Evolutionary conservation across 2,113 vertebrate genomes (phyloP), one percentile per base, ranked within the genome.

Genomic region (Ictalurus punctatus): DNA sequence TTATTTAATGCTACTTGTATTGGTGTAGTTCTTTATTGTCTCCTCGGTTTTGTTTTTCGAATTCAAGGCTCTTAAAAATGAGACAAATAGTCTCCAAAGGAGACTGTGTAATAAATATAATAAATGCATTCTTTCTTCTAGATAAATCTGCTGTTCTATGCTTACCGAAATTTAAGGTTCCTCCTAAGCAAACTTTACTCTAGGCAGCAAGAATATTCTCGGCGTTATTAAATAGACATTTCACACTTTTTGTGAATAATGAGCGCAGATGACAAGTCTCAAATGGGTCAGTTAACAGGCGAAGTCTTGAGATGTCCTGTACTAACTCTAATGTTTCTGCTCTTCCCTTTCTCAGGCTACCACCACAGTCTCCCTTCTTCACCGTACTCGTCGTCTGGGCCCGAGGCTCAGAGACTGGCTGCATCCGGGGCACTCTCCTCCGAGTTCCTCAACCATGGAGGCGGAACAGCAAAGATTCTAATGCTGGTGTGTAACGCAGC

Each of bases 401-500:
- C 93, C 0, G 96, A 96, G 74, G 95, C 94, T 71, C 95, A 94
- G 58, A 94, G 92, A 85, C 92, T 95, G 56, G 91, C 92, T 2
- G 92, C 95, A 0, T 93, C 94, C 0, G 93, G 94, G 0, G 92
- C 97, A 12, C 61, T 95, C 91, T 97, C 97, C 0, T 96, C 96
- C 0, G 97, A 97, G 90, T 95, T 96, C 88, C 94, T 96, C 89
- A 95, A 96, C 89, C 94, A 95, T 4, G 92, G 92, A 0, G 88
- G 67, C 6, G 84, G 88, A 0, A 92, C 95, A 0, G 87, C 93
- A 73, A 97, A 95, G 94, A 93, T 98, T 83, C 94, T 97, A 23
- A 94, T 99, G 90, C 94, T 99, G 92, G 95, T 98, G 91, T 99
- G 98, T 92, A 97, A 98, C 88, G 90, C 95, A 0, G 96, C 95